Evolutionary conservation across 1,140 invertebrate species (phyloP), one percentile per base, ranked within the genome.

Genomic region (Zaprionus capensis): DNA sequence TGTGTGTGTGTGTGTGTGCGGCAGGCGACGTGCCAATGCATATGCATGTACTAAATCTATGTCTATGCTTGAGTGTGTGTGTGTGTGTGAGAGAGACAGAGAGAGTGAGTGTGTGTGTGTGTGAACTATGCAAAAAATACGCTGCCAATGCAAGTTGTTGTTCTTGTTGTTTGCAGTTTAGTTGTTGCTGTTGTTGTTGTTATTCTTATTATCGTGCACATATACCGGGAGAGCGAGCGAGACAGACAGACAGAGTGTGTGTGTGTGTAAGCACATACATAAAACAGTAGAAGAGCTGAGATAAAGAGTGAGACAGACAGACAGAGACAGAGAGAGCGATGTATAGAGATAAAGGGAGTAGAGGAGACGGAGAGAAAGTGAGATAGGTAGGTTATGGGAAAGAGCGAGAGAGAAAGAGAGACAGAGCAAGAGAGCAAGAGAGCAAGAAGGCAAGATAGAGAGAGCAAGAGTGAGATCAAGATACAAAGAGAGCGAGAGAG

Each of bases 121-220:
- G 70, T 87, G 70, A 55, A 87, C 83, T 86, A 87, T 88, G 83
- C 83, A 80, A 88, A 88, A 80, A 80, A 76, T 62, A 73, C 31
- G 83, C 78, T 82, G 72, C 77, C 83, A 87, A 87, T 82, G 71
- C 72, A 80, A 44, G 87, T 63, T 66, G 69, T 76, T 62, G 51
- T 75, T 68, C 46, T 61, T 81, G 51, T 46, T 77, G 75, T 83
- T 77, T 83, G 62, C 64, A 56, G 53, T 69, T 77, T 26, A 26
- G 66, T 53, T 74, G 81, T 82, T 77, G 69, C 49, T 72, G 22
- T 79, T 81, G 67, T 57, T 68, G 38, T 62, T 53, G 36, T 77
- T 73, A n/a, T 76, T 79, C 7, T 36, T 71, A 51, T 36, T 72
- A 83, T 78, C 84, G 84, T 90, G 85, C 84, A 82, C 84, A 88